Evolutionary conservation across 2,113 vertebrate genomes (phyloP), one percentile per base, ranked within the genome.

Genomic region (Microcebus tavaratra): DNA sequence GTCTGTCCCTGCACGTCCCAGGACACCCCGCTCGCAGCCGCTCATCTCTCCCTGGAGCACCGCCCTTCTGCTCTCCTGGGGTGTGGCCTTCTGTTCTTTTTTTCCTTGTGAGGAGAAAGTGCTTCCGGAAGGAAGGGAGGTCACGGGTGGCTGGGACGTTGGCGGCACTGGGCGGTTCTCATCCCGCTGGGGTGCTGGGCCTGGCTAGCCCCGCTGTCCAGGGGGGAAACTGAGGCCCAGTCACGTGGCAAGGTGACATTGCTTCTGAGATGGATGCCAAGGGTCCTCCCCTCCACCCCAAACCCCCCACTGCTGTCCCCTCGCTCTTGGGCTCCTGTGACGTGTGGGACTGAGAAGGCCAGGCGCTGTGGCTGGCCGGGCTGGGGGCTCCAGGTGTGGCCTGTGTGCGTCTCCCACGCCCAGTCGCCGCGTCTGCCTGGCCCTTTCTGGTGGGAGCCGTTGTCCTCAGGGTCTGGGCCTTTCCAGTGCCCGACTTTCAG

Each of bases 1-100:
- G 17, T n/a, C 21, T 8, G 55, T 29, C 36, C 55, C 55, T 20
- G 2, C 2, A 3, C 17, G 48, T 48, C 17, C 42, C 61, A 0
- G 67, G 34, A 36, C 45, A 17, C 4, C 23, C 2, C 7, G 63
- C 90, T 48, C 36, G 48, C 25, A 57, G 36, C 59, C 20, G 27
- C 29, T 57, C 29, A 20, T 85, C 48, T 42, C 23, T 61, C 45
- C 70, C 25, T 73, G 4, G 10, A 29, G 25, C 5, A 2, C 36
- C 0, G 21, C 5, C 23, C 39, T 34, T 14, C 12, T 21, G 9
- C 79, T 36, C 84, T 53, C 6, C 4, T 6, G 8, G 13, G 23
- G 21, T 15, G 25, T 21, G 39, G 45, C 42, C 42, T 50, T 17
- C 53, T 88, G 78, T 50, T 14, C 50, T 88, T 87, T 59, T 14